Evolutionary conservation across 1,140 invertebrate species (phyloP).

Genomic region (Pachypeltis micranthus): DNA sequence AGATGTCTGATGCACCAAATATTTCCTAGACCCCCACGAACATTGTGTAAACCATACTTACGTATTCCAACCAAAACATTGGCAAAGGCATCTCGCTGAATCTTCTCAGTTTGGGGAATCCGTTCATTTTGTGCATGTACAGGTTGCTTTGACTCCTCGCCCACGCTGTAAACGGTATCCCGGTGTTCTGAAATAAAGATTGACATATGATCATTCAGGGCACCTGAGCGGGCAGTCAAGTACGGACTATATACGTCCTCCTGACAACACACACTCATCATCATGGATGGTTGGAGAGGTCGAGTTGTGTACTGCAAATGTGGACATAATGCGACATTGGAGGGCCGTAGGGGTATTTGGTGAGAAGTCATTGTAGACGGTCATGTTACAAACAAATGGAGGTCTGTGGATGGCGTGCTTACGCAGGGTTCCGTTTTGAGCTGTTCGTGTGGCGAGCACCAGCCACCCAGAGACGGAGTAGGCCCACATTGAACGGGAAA

Average conservation of each 20-base stretch:
- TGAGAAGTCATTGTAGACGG: not conserved
- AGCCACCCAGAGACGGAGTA: no score
- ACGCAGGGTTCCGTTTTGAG: no score
- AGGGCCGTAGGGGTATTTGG: not conserved
- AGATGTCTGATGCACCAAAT: no score
- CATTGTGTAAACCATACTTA: no score
- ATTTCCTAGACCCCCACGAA: no score
- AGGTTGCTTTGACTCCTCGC: constrained; percentile 47
- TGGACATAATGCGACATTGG: not conserved
- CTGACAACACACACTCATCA: not conserved
- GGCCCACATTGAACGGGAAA: no score
- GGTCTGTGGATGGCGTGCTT: no score
- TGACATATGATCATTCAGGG: not conserved
- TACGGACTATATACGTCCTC: not conserved
- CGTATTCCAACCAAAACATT: constrained; percentile 50
- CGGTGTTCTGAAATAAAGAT: constrained; percentile 38
- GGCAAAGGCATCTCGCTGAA: constrained; percentile 44
- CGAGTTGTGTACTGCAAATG: not conserved
- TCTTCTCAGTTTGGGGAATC: constrained; percentile 35
- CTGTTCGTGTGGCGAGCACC: no score
- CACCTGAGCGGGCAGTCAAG: not conserved
- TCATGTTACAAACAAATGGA: no score
- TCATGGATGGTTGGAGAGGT: not conserved
- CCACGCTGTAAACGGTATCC: constrained; percentile 41
- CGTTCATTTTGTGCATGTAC: constrained; percentile 37